Evolutionary conservation across 1,140 invertebrate species (phyloP).

Genomic region (Drosophila navojoa): DNA sequence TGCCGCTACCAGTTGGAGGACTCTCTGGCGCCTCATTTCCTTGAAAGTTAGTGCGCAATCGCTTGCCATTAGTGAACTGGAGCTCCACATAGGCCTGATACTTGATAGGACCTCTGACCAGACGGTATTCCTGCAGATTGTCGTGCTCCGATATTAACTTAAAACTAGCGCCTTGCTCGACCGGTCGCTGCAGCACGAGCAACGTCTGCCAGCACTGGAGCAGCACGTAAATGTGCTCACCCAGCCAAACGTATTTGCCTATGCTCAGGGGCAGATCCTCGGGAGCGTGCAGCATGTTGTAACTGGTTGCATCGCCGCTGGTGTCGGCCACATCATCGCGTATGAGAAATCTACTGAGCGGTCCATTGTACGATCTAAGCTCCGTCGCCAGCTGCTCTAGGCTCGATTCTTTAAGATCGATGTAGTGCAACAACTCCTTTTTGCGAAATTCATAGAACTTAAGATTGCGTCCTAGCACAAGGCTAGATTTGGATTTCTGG

Average conservation of each 20-base stretch:
- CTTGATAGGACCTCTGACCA: constrained; percentile 44
- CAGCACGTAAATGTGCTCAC: constrained; percentile 48
- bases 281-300: constrained; percentile 45
- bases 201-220: constrained; percentile 57
- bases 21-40: not conserved
- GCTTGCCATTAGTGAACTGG: constrained; percentile 49
- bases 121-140: constrained; percentile 27
- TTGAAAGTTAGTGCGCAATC: constrained; percentile 56
- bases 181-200: constrained; percentile 51
- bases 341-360: constrained; percentile 50
- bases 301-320: constrained; percentile 20
- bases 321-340: constrained; percentile 18
- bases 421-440: constrained; percentile 54
- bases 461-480: constrained; percentile 43
- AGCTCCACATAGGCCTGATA: constrained; percentile 64
- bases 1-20: not conserved
- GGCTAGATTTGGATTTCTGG: constrained; percentile 15
- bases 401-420: constrained; percentile 35
- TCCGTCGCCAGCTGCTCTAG: constrained; percentile 14
- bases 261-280: constrained; percentile 52
- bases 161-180: constrained; percentile 38
- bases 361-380: constrained; percentile 47
- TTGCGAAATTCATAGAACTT: constrained; percentile 63
- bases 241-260: constrained; percentile 59
- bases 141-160: constrained; percentile 39